Evolutionary conservation across 2,113 vertebrate genomes (phyloP), one percentile per base, ranked within the genome.

Genomic region (Misgurnus anguillicaudatus): DNA sequence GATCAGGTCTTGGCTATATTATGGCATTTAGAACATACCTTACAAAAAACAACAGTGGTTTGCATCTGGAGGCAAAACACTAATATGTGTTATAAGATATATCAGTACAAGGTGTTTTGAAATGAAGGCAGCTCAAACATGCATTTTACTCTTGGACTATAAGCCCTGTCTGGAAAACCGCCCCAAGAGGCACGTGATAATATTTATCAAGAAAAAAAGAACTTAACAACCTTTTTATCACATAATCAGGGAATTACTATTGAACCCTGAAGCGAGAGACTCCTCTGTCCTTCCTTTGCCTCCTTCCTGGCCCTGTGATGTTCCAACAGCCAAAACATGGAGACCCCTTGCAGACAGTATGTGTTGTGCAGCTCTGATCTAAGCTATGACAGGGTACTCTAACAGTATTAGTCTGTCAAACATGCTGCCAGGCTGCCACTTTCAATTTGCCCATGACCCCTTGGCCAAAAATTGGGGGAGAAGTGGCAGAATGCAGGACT

Each of bases 371-470:
- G 88, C 90, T 93, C 92, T 93, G 91, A 93, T 91, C 92, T 94
- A 89, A 86, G 86, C 87, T 91, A 87, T 89, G 83, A 93, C 92
- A 92, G 91, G 88, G 86, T 85, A 82, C 89, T 89, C 88, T 92
- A 93, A 94, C 94, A 93, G 92, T 94, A 93, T 93, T 87, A 94
- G 94, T 94, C 95, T 95, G 95, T 95, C 94, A 95, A 95, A 94
- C 94, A 95, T 92, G 94, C 93, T 93, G 92, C 94, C 94, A 92
- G 93, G 94, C 95, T 97, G 97, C 96, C 96, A 95, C 91, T 94
- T 98, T 95, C 95, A 96, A 98, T 98, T 97, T 97, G 95, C 94
- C 93, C 93, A 95, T 96, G 96, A 98, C 95, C 95, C 93, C 89
- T 86, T 93, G 93, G 93, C 94, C 94, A 93, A 94, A 51, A 62